Conservation (phyloP, 1,140 invertebrate species). For the Oncopodura yosiiana region DNA sequence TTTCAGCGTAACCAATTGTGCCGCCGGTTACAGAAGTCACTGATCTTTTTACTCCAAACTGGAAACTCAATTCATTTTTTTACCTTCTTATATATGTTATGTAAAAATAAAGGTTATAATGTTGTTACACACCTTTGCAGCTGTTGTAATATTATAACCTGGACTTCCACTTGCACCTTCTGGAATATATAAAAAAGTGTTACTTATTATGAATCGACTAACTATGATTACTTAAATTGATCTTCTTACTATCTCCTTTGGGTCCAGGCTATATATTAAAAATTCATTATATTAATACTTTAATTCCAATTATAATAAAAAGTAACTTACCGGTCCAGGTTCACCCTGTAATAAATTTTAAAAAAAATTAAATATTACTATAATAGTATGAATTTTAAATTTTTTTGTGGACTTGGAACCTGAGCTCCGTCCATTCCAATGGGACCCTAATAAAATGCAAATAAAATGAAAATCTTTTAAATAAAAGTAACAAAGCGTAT, state of each 20-base stretch:
- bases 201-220: too few relatives aligned
- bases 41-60: slow-evolving; percentile 77
- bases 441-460: slow-evolving; percentile 64
- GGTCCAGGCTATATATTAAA: slow-evolving; percentile 73
- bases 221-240: too few relatives aligned
- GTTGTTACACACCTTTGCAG: slow-evolving; percentile 64
- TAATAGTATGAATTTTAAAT: background rate
- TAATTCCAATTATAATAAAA: background rate
- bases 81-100: too few relatives aligned
- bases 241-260: too few relatives aligned
- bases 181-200: too few relatives aligned
- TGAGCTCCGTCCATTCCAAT: slow-evolving; percentile 88
- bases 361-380: background rate
- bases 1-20: slow-evolving; percentile 80
- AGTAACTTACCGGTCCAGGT: background rate
- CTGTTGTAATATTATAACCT: slow-evolving; percentile 78
- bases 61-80: slow-evolving; percentile 28
- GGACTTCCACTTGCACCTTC: slow-evolving; percentile 75
- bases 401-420: slow-evolving; percentile 39
- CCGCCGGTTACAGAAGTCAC: slow-evolving; percentile 78
- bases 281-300: background rate
- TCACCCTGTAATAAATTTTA: background rate
- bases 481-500: background rate
- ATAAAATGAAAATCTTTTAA: slow-evolving; percentile 16
- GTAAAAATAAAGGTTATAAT: background rate